A percentile compares a stretch with the other conserved stretches of the same genome.
Conservation (phyloP, 2,797 vertebrate genomes). For the Pogoniulus pusillus region DNA sequence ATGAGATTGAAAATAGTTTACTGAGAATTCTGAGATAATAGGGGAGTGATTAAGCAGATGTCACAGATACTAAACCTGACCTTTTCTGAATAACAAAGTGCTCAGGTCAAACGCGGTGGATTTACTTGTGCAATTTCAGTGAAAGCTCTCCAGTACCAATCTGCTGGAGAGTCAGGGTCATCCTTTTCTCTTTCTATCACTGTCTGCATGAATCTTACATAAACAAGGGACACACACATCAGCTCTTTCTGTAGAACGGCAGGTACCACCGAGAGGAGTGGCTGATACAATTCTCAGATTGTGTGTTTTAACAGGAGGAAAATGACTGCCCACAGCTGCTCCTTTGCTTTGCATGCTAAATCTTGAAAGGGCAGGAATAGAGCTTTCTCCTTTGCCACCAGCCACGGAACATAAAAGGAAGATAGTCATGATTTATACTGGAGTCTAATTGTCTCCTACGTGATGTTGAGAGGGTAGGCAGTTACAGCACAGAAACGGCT, state of each 20-base stretch:
- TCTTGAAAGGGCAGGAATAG: background rate
- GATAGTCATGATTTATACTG: background rate
- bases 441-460: background rate
- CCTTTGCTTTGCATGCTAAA: background rate
- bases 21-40: background rate
- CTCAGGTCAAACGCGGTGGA: background rate
- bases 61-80: background rate
- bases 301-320: background rate
- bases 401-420: background rate
- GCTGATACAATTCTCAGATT: background rate
- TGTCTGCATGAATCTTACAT: background rate
- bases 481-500: background rate
- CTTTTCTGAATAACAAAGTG: background rate
- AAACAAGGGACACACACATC: background rate
- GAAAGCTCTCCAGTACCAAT: background rate
- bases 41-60: slow-evolving; percentile 19
- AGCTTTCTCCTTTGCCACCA: background rate
- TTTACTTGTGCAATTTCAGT: background rate
- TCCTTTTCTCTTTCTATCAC: background rate
- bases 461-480: background rate
- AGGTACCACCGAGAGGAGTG: background rate
- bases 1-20: slow-evolving; percentile 14
- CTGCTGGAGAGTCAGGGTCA: background rate
- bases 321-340: background rate
- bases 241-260: background rate